Evolutionary conservation across 2,888 invertebrate species (phyloP).

Genomic region (Alsophila aescularia): DNA sequence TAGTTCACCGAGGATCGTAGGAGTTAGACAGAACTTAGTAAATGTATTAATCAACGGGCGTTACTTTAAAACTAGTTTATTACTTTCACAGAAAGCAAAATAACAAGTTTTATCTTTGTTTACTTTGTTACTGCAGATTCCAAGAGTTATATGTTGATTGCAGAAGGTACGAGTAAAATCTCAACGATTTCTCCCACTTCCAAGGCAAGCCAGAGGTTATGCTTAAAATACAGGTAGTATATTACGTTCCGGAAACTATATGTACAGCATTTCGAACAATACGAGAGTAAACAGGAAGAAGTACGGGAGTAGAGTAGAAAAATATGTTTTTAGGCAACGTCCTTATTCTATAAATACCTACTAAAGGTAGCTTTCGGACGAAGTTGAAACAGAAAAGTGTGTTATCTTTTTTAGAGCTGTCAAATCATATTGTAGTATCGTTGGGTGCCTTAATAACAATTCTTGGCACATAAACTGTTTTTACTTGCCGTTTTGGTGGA

Average conservation of each 20-base stretch:
- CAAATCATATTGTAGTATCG: no score
- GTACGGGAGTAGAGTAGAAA: constrained; percentile 47
- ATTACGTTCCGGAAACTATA: constrained; percentile 11
- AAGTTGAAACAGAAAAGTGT: no score
- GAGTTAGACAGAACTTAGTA: background rate
- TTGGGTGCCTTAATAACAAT: no score
- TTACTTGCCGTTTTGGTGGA: no score
- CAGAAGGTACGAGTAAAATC: background rate
- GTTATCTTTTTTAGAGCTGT: no score
- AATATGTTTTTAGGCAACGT: constrained; percentile 52
- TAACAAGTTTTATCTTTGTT: background rate
- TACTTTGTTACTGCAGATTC: background rate
- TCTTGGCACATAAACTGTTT: no score
- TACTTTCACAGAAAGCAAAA: background rate
- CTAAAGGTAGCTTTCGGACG: no score
- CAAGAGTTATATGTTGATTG: background rate
- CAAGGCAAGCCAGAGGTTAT: background rate
- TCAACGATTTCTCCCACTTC: background rate
- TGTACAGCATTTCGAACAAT: constrained; percentile 12
- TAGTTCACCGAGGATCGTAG: background rate
- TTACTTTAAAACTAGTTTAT: no score
- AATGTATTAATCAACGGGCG: no score
- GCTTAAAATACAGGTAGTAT: background rate
- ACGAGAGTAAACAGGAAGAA: constrained; percentile 20
- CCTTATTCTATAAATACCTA: background rate